Evolutionary conservation across 1,140 invertebrate genomes (phyloP), one percentile per base, ranked within the genome.

Genomic region (Trinorchestia longiramus): DNA sequence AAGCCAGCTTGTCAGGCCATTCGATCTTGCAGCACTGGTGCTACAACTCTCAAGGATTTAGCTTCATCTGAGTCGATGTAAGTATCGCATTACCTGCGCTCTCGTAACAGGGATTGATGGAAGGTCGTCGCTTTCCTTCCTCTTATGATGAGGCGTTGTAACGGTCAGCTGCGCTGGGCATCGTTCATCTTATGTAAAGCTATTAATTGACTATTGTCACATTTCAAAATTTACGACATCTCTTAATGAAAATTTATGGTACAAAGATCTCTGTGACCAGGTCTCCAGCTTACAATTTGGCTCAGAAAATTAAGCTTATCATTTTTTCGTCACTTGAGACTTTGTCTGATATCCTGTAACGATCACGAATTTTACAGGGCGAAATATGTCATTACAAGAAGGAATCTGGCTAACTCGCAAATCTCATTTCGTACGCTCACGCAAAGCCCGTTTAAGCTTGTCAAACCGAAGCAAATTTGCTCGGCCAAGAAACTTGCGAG

Each of bases 41-140:
- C 92, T 94, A 94, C 92, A 94, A 94, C 43, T 94, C 92, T 94
- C 92, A 94, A 94, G 92, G 92, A 94, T 94, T 94, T 94, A n/a
- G 92, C 92, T 94, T 94, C 88, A 94, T 94, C 36, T 44, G 43
- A 47, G 43, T 28, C 44, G 44, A 40, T 43, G 41, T 40, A 43
- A 94, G 92, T 94, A 94, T 94, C 92, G 92, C 43, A 94, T 94
- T 94, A 94, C 92, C 43, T 94, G 92, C 43, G 40, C 92, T 94
- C 92, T 94, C 92, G 92, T 43, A 94, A 94, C 92, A 94, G 92
- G 92, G 92, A 94, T 94, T 45, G 43, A 94, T 94, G 41, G 43
- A 94, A 43, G 41, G 44, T 42, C 44, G 44, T 43, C 36, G 43
- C 92, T 47, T 94, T 94, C 92, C 92, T 45, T 94, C 92, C 44